Base-by-base conservation (phyloP, 2,888 invertebrate species). In the Polydrusus tereticollis region DNA sequence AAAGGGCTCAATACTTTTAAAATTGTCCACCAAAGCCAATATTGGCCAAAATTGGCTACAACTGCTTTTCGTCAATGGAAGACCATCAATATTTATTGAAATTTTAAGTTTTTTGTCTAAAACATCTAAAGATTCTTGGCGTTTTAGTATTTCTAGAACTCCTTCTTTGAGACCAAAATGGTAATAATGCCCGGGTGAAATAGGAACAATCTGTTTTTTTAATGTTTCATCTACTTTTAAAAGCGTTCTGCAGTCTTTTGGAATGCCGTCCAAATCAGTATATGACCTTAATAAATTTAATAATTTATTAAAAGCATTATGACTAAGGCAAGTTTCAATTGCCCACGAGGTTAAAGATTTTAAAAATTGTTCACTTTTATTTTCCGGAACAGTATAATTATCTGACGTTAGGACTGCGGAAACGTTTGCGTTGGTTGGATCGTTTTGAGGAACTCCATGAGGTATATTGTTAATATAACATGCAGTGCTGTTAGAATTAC, bases 51-150 rank as follows among this genome's bases (percentile, higher is more conserved):
- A 62, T 7, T 45, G 45, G n/a, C 62, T 62, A 14, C 1, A 26
- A 45, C 45, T 45, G 43, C 55, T 33, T 38, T 73, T 65, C 38
- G 76, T 70, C 63, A 78, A 74, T 10, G 77, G 75, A 29, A 76
- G 43, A 26, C 76, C 78, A 65, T 72, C 72, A 41, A 67, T 62
- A 57, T 73, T 72, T n/a, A 72, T 23, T 18, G 16, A 29, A 45
- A 69, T 69, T 58, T 59, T 41, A 68, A 21, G 33, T 18, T 18
- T 45, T 59, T 6, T 33, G 33, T 59, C 36, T 29, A 47, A 33
- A 62, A 7, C 16, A n/a, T 45, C 8, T 2, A 45, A 45, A 45
- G 12, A 12, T 36, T 36, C 36, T 36, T 41, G 33, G 18, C 55
- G 10, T 16, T 59, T 59, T 38, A 41, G 20, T 45, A 33, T 14